Conservation (phyloP, 92 coral and sea anemone genomes). For the Zoanthus solanderi region DNA sequence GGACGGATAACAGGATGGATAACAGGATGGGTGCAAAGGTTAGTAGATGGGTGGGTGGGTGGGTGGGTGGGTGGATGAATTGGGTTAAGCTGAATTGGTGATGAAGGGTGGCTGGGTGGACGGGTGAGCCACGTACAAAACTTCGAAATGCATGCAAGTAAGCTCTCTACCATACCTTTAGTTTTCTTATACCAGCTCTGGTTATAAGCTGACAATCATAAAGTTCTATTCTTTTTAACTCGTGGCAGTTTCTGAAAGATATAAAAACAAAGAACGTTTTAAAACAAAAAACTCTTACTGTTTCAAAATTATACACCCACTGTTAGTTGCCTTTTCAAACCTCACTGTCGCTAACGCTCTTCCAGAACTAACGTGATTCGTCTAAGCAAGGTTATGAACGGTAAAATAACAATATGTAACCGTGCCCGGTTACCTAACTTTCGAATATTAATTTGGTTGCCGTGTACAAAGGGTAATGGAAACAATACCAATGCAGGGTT, state of each 20-base stretch:
- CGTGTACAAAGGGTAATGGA: too few relatives aligned
- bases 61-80: too few relatives aligned
- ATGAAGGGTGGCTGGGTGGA: too few relatives aligned
- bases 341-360: neutral
- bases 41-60: neutral
- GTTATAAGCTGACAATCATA: conserved; percentile 97
- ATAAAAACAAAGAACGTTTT: neutral
- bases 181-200: conserved; percentile 92
- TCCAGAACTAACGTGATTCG: neutral
- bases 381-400: neutral
- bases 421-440: too few relatives aligned
- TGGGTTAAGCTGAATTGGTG: too few relatives aligned
- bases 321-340: neutral
- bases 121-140: neutral
- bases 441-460: too few relatives aligned
- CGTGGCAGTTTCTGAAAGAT: conserved; percentile 81
- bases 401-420: neutral
- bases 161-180: conserved; percentile 72
- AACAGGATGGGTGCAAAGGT: neutral
- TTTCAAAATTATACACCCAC: neutral
- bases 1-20: neutral
- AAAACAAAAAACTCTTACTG: neutral
- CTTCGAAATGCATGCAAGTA: neutral
- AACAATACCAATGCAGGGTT: too few relatives aligned
- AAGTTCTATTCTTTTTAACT: conserved; percentile 96